Evolutionary conservation across 2,797 vertebrate genomes (phyloP).

Genomic region (Lagodon rhomboides): DNA sequence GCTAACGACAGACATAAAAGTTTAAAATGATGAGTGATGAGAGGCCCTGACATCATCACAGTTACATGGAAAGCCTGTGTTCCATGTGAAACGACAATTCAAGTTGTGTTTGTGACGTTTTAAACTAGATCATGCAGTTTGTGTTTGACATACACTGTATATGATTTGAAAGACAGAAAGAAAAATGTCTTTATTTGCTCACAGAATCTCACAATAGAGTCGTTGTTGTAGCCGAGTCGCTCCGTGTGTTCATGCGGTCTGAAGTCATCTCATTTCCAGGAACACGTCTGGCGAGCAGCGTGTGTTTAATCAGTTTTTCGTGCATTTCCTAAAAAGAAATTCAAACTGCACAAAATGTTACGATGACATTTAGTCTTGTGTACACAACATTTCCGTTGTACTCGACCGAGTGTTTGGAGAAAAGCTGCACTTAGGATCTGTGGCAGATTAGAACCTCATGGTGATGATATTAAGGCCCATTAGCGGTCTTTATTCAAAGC

Average conservation of each 20-base stretch:
- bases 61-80: background rate
- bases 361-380: constrained; percentile 40
- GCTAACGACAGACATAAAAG: background rate
- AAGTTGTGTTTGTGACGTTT: background rate
- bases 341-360: constrained; percentile 9
- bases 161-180: background rate
- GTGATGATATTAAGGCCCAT: constrained; percentile 77
- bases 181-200: background rate
- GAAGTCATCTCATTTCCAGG: constrained; percentile 25
- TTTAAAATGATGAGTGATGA: background rate
- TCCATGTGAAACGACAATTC: background rate
- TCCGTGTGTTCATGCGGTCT: background rate
- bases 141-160: background rate
- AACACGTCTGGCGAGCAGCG: background rate
- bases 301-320: background rate
- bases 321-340: constrained; percentile 3
- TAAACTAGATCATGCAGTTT: background rate
- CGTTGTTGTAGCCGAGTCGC: background rate
- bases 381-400: constrained; percentile 43
- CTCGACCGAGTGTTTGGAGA: background rate
- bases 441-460: constrained; percentile 51
- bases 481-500: constrained; percentile 82
- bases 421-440: constrained; percentile 49
- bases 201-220: background rate
- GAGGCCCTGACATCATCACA: background rate